Conservation (phyloP, 2,113 vertebrate genomes). For the Coturnix japonica region DNA sequence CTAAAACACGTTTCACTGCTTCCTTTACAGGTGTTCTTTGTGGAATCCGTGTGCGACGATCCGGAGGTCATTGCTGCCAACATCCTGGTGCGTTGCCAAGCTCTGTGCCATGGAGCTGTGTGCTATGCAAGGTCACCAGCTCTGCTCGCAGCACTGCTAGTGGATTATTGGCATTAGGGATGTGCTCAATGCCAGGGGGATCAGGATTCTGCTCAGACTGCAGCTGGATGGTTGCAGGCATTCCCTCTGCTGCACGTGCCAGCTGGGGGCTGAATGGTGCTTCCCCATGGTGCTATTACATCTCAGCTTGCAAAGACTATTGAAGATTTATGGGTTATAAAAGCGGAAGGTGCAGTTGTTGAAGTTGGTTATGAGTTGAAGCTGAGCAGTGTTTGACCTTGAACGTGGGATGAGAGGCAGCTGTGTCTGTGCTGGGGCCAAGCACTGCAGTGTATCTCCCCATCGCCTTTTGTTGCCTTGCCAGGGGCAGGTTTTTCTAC, state of each 20-base stretch:
- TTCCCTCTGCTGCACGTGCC: neutral
- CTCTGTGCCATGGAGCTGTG: neutral
- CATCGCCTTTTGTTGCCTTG: slow-evolving; percentile 28
- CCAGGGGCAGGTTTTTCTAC: slow-evolving; percentile 40
- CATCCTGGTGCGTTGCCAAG: slow-evolving; percentile 86
- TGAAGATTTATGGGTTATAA: neutral
- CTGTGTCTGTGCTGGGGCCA: neutral
- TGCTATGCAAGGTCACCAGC: neutral
- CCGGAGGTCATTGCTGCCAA: slow-evolving; percentile 97
- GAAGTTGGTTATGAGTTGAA: neutral
- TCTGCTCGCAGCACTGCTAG: rapidly evolving
- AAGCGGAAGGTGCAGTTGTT: neutral
- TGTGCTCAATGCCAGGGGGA: too few species aligned
- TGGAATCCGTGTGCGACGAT: slow-evolving; percentile 97
- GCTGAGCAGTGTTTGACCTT: slow-evolving; percentile 15
- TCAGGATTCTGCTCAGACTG: neutral
- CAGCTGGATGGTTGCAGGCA: too few species aligned
- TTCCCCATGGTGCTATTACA: rapidly evolving
- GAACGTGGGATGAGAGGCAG: neutral
- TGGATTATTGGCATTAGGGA: neutral
- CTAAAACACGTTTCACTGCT: neutral
- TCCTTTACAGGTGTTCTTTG: slow-evolving; percentile 90
- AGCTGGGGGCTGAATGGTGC: neutral
- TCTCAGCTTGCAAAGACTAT: neutral
- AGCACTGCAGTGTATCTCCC: neutral